Conservation (phyloP, 2,797 vertebrate species). For the Anisognathus igniventris region DNA sequence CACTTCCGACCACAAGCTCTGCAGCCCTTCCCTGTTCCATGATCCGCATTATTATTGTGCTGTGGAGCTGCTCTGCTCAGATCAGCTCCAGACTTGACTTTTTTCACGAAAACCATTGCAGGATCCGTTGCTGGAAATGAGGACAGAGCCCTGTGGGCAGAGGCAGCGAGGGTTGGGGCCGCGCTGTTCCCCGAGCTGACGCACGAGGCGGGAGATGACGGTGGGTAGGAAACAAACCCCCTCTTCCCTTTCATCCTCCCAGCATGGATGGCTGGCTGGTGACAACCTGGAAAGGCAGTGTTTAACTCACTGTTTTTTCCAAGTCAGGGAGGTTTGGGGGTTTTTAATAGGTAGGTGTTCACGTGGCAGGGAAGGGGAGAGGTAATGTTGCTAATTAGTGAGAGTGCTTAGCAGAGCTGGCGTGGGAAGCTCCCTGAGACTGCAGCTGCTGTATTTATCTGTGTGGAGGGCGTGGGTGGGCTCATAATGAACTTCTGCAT, state of each 20-base stretch:
- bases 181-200: not conserved
- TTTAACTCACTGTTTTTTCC: not conserved
- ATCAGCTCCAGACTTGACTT: not conserved
- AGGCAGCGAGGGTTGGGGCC: not conserved
- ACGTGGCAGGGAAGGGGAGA: not conserved
- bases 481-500: not conserved
- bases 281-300: not conserved
- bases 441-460: not conserved
- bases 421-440: not conserved
- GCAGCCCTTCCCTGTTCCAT: accelerated
- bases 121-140: not conserved
- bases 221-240: not conserved
- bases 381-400: accelerated
- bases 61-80: accelerated
- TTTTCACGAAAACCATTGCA: not conserved
- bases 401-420: not conserved
- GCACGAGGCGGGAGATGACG: not conserved
- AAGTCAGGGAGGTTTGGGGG: accelerated
- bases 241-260: not conserved
- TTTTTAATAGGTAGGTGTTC: not conserved
- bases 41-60: accelerated
- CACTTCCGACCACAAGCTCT: accelerated
- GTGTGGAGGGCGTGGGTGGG: not conserved
- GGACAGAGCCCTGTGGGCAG: not conserved
- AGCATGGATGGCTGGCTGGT: not conserved